phyloP scores from a whole-genome alignment of 2,797 vertebrate genomes.

The Natrix natrix region DNA sequence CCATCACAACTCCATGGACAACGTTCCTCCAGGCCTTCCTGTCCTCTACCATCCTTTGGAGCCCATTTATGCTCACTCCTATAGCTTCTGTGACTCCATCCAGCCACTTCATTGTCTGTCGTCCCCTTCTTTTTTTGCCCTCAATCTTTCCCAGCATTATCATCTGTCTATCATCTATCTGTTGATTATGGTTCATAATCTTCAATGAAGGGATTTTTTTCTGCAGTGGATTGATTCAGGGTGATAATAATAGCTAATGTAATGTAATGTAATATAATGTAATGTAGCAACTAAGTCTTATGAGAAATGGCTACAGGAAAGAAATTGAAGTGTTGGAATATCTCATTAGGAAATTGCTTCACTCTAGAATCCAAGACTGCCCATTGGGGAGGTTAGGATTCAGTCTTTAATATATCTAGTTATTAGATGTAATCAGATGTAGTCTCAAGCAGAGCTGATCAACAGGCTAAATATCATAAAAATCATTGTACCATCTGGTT shows the following conservation, averaged over 20 bases:
- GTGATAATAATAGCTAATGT: background rate
- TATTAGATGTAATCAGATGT: background rate
- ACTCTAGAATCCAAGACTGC: background rate
- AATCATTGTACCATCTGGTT: background rate
- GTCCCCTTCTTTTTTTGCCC: too few relatives aligned
- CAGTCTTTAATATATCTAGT: background rate
- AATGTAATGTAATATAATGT: too few relatives aligned
- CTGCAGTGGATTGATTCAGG: background rate
- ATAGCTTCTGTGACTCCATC: too few relatives aligned
- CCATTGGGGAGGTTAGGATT: background rate
- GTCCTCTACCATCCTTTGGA: too few relatives aligned
- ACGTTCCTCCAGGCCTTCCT: too few relatives aligned
- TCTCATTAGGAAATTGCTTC: background rate
- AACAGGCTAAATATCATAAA: background rate
- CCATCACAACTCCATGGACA: too few relatives aligned
- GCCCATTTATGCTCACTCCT: too few relatives aligned
- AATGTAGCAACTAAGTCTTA: background rate
- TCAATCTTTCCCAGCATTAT: too few relatives aligned
- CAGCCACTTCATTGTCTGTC: too few relatives aligned
- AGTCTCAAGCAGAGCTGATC: background rate
- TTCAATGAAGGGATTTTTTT: background rate
- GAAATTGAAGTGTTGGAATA: background rate
- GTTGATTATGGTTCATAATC: background rate
- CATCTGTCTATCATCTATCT: too few relatives aligned
- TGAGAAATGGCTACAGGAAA: background rate